These are phyloP conservation scores for Scaptomyza parva DNA, from an alignment of 2,888 invertebrate species.

Conservation along the genomic window DNA sequence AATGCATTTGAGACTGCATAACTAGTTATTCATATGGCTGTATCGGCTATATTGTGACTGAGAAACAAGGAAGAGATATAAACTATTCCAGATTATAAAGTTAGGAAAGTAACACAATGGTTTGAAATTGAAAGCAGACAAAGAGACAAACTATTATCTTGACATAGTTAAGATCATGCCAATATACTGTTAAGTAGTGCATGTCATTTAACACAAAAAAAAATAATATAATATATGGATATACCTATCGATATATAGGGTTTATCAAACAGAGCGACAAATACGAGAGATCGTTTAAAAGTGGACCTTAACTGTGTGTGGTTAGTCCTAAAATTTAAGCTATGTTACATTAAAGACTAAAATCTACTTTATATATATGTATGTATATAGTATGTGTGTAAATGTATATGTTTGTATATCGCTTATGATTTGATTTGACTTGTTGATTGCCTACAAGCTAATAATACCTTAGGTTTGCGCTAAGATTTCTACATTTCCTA, in stretches of 20 bases:
- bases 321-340: conserved; percentile 63
- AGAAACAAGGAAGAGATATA: background rate
- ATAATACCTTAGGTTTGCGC: conserved; percentile 80
- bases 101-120: background rate
- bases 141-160: conserved; percentile 24
- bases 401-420: conserved; percentile 42
- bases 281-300: conserved; percentile 73
- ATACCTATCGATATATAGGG: conserved; percentile 15
- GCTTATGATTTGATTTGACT: conserved; percentile 70
- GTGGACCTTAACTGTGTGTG: conserved; percentile 48
- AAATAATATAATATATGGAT: conserved; percentile 29
- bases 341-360: conserved; percentile 56
- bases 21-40: conserved; percentile 40
- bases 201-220: conserved; percentile 19
- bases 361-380: conserved; percentile 22
- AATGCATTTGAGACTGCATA: conserved; percentile 39
- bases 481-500: conserved; percentile 70
- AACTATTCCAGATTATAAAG: background rate
- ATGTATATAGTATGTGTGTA: conserved; percentile 12
- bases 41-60: conserved; percentile 32
- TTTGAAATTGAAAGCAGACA: conserved; percentile 12
- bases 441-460: conserved; percentile 80
- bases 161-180: conserved; percentile 42
- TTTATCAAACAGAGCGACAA: conserved; percentile 66
- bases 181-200: conserved; percentile 23